Conservation (phyloP, 2,113 vertebrate species). For the Scomber colias region DNA sequence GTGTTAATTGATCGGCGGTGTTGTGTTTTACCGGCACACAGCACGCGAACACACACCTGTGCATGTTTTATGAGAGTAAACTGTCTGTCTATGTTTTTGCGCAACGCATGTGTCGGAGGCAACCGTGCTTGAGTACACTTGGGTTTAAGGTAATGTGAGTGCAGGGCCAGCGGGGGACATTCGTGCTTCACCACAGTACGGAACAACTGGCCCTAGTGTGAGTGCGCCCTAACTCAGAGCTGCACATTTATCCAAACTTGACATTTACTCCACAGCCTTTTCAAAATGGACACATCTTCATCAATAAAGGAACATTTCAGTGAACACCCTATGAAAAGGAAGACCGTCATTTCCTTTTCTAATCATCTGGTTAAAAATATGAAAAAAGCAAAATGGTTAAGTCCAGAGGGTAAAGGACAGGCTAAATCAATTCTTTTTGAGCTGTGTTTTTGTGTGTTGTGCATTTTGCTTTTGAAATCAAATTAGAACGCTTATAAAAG, state of each 20-base stretch:
- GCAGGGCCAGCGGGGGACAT: too few relatives aligned
- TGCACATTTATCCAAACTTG: constrained; percentile 3
- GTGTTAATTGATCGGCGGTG: too few relatives aligned
- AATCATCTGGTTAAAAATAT: constrained; percentile 4
- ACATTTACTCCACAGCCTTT: not conserved
- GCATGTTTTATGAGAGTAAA: too few relatives aligned
- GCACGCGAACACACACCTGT: too few relatives aligned
- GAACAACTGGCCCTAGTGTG: not conserved
- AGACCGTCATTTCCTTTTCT: not conserved
- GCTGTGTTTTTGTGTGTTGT: constrained; percentile 25
- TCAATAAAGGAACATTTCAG: constrained; percentile 26
- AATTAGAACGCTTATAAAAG: constrained; percentile 26
- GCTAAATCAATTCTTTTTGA: constrained; percentile 50
- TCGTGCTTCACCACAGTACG: too few relatives aligned
- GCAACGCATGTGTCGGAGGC: too few relatives aligned
- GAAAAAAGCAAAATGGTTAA: constrained; percentile 27
- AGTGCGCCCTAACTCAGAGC: not conserved
- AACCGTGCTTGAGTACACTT: too few relatives aligned
- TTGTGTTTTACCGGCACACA: too few relatives aligned
- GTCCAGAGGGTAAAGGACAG: constrained; percentile 25
- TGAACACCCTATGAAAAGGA: not conserved
- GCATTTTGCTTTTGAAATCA: constrained; percentile 36
- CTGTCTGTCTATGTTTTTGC: too few relatives aligned
- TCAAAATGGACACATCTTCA: not conserved
- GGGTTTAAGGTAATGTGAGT: too few relatives aligned